Percentiles rank a stretch among this genome's conserved stretches.
These are phyloP conservation scores for Hypocryptadius cinnamomeus DNA, from an alignment of 2,113 vertebrate genomes.

Conservation along the genomic window DNA sequence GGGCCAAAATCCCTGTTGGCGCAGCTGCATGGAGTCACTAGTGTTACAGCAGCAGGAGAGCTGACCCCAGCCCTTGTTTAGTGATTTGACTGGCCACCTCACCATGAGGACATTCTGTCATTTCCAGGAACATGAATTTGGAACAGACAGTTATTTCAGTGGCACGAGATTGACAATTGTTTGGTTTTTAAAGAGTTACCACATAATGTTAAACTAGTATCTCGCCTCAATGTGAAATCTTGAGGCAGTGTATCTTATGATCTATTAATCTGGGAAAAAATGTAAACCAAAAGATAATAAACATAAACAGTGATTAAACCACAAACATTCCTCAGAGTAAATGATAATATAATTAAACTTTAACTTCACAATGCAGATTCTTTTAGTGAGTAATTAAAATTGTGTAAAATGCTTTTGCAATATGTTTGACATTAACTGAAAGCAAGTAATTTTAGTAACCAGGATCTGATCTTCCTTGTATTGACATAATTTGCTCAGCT, in stretches of 20 bases:
- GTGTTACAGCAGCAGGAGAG: not conserved
- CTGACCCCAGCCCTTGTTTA: not conserved
- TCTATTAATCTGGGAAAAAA: slow-evolving; percentile 48
- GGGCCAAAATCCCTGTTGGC: not conserved
- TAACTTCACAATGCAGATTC: slow-evolving; percentile 30
- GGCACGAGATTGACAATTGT: not conserved
- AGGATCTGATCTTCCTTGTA: slow-evolving; percentile 6
- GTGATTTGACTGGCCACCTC: not conserved
- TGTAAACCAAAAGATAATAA: slow-evolving; percentile 52
- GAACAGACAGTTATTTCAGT: not conserved
- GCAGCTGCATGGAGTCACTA: not conserved
- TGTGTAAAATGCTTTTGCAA: slow-evolving; percentile 17
- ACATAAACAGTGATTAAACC: slow-evolving; percentile 47
- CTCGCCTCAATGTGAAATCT: slow-evolving; percentile 17
- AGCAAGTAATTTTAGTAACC: not conserved
- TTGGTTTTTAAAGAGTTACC: slow-evolving; percentile 40
- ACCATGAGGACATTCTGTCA: not conserved
- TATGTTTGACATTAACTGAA: slow-evolving; percentile 40
- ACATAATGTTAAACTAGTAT: slow-evolving; percentile 17
- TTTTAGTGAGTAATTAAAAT: slow-evolving; percentile 34
- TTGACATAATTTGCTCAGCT: not conserved
- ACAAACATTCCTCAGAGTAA: slow-evolving; percentile 12
- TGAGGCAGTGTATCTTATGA: slow-evolving; percentile 14
- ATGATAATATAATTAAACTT: slow-evolving; percentile 39
- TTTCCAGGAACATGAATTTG: not conserved